Conservation (phyloP, 1,140 invertebrate species). For the Drosophila nannoptera region DNA sequence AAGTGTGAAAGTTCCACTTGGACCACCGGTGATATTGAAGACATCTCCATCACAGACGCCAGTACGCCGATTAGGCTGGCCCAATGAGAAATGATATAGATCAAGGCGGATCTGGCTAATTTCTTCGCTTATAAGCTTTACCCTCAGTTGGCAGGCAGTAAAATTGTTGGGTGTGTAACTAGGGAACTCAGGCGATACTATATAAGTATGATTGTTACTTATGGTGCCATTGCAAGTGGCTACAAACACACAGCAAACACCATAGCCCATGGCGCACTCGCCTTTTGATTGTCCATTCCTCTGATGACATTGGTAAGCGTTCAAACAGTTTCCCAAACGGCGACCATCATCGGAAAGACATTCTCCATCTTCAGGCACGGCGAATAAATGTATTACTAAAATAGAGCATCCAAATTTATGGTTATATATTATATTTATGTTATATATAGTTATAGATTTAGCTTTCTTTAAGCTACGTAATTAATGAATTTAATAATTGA, state of each 20-base stretch:
- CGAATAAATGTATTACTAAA: constrained; percentile 83
- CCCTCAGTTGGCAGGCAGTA: constrained; percentile 83
- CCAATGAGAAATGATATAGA: constrained; percentile 89
- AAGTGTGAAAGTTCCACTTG: constrained; percentile 82
- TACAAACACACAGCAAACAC: constrained; percentile 93
- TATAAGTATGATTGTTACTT: constrained; percentile 90
- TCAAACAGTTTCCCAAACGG: constrained; percentile 87
- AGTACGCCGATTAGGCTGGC: constrained; percentile 88
- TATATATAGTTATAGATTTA: too few relatives aligned
- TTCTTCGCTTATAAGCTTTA: constrained; percentile 86
- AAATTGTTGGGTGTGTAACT: constrained; percentile 84
- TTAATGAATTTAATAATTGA: too few relatives aligned
- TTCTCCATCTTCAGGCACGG: constrained; percentile 87
- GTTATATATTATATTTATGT: background rate
- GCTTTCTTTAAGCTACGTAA: too few relatives aligned
- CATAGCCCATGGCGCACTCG: constrained; percentile 89
- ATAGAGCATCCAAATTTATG: background rate
- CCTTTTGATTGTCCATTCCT: constrained; percentile 87
- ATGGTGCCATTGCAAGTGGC: constrained; percentile 87
- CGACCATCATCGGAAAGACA: constrained; percentile 86
- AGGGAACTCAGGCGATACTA: constrained; percentile 90
- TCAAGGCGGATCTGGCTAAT: constrained; percentile 88
- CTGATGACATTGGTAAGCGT: constrained; percentile 90
- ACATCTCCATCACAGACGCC: constrained; percentile 88
- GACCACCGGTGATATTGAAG: constrained; percentile 83